phyloP scores from a whole-genome alignment of 2,113 vertebrate genomes.

The Carassius gibelio region DNA sequence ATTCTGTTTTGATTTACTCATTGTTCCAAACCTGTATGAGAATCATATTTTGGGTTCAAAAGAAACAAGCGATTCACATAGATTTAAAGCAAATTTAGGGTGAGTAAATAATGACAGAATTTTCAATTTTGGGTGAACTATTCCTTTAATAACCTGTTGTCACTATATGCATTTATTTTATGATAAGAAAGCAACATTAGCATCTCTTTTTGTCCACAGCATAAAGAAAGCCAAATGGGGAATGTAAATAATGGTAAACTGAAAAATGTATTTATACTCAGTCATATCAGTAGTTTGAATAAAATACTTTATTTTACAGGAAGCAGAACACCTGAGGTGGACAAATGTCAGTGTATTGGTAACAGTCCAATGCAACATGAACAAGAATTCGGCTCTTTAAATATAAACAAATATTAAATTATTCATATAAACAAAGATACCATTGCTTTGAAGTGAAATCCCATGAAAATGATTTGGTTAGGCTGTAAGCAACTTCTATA shows the following conservation, averaged over 20 bases:
- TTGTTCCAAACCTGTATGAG: neutral
- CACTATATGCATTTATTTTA: neutral
- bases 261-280: neutral
- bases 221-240: neutral
- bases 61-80: too few species aligned
- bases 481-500: slow-evolving; percentile 3
- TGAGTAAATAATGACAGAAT: too few species aligned
- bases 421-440: slow-evolving; percentile 1
- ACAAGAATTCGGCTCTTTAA: neutral
- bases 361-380: neutral
- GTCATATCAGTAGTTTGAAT: neutral
- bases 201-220: neutral
- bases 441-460: neutral
- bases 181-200: neutral
- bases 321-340: neutral
- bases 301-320: neutral
- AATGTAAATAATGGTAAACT: neutral
- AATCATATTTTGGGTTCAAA: too few species aligned
- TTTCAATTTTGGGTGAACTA: too few species aligned
- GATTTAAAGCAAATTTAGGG: too few species aligned
- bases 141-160: neutral
- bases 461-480: neutral
- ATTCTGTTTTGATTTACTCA: neutral
- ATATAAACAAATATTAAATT: neutral
- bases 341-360: neutral